Base-by-base conservation (phyloP, 2,113 vertebrate genomes). In the Epinephelus lanceolatus region DNA sequence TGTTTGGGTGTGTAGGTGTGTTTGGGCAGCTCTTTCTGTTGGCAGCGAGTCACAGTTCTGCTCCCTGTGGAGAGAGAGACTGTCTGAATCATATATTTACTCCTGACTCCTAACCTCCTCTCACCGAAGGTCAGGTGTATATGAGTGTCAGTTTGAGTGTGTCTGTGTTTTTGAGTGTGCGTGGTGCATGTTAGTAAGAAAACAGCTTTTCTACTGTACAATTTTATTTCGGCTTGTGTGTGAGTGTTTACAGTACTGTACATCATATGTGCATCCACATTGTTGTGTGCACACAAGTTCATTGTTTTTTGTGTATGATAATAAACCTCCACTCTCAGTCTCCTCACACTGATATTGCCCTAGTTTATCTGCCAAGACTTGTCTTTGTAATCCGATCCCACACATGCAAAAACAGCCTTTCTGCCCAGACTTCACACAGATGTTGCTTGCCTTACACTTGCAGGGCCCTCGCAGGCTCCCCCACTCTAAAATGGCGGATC, bases 401-500 rank as follows among this genome's bases (percentile, higher is more conserved):
- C 83, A 61, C 84, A 65, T 71, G 68, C 76, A 83, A 85, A 80
- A 90, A 80, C 84, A 82, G 89, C 80, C 70, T 86, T 90, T 91
- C 86, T 87, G 86, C 87, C 93, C 92, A 91, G 93, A 93, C 92
- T 94, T 94, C 89, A 89, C 92, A 92, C 93, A 95, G 92, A 94
- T 94, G 93, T 91, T 94, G 85, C 86, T 72, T 62, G 80, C 76
- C 86, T 84, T 57, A 65, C 86, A 91, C 81, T 88, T 33, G 84
- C 80, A 80, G 83, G 86, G 85, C 79, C 83, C 86, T 92, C 62
- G 21, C 62, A 85, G 84, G 80, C 90, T 85, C 86, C 88, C 84
- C 75, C 87, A 71, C 85, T 93, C 79, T 89, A 90, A 93, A 91
- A 93, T 88, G 90, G 81, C 82, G 61, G 73, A 69, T 89, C 88